Conservation (phyloP, 2,113 vertebrate species). For the Gasterosteus aculeatus region DNA sequence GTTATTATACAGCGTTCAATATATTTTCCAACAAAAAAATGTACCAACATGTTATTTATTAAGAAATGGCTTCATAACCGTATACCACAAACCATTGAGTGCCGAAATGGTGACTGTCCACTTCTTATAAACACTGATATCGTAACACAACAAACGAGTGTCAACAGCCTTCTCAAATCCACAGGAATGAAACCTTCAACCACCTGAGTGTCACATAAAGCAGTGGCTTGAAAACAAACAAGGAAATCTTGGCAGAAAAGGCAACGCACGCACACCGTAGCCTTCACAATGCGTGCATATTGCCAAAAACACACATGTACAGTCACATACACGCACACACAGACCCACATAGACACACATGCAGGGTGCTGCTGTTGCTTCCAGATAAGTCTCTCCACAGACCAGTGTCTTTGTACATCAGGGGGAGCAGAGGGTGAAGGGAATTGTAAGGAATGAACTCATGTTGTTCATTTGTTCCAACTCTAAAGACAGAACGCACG, state of each 20-base stretch:
- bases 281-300: not conserved
- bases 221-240: not conserved
- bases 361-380: conserved; percentile 66
- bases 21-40: too few species aligned
- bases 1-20: too few species aligned
- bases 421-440: conserved; percentile 59
- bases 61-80: not conserved
- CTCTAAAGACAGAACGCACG: conserved; percentile 39
- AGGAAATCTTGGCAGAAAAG: conserved; percentile 1
- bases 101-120: not conserved
- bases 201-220: not conserved
- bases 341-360: conserved; percentile 4
- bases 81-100: not conserved
- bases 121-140: not conserved
- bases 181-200: not conserved
- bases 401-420: conserved; percentile 69
- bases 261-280: not conserved
- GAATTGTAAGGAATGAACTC: conserved; percentile 62
- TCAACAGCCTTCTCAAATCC: not conserved
- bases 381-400: conserved; percentile 74
- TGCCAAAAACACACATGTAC: conserved; percentile 21
- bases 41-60: not conserved
- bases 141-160: not conserved
- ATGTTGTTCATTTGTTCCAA: conserved; percentile 71
- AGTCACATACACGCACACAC: not conserved